These are phyloP conservation scores for Eudyptes chrysolophus DNA, from an alignment of 2,113 vertebrate species.

Conservation along the genomic window DNA sequence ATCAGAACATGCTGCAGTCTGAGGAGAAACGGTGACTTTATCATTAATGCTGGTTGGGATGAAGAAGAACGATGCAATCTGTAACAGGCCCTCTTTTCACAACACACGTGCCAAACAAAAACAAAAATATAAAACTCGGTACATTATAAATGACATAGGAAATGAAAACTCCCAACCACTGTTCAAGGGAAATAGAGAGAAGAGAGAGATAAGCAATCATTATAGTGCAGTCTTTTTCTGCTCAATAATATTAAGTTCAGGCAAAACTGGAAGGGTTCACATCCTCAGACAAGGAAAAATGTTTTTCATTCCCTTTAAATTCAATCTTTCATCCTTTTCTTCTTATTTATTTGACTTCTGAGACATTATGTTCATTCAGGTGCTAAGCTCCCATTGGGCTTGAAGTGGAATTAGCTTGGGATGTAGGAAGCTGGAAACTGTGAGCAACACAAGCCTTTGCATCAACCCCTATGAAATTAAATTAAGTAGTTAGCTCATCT, in stretches of 20 bases:
- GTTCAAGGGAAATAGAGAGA: slow-evolving; percentile 42
- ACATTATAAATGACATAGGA: slow-evolving; percentile 69
- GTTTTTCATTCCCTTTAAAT: slow-evolving; percentile 51
- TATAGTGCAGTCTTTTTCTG: slow-evolving; percentile 46
- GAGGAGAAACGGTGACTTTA: neutral
- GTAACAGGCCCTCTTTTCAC: neutral
- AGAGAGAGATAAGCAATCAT: slow-evolving; percentile 59
- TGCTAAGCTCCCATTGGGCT: slow-evolving; percentile 34
- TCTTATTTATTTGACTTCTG: slow-evolving; percentile 54
- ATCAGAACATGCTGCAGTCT: neutral
- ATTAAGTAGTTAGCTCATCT: slow-evolving; percentile 54
- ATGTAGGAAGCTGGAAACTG: slow-evolving; percentile 1
- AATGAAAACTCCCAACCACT: slow-evolving; percentile 52
- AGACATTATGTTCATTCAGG: slow-evolving; percentile 40
- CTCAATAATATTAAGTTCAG: slow-evolving; percentile 52
- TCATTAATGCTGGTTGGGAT: neutral
- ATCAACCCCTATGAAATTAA: slow-evolving; percentile 40
- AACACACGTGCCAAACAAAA: slow-evolving; percentile 14
- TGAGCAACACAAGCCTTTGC: neutral
- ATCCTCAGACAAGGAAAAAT: slow-evolving; percentile 60
- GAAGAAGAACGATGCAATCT: slow-evolving; percentile 10
- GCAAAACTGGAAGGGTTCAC: slow-evolving; percentile 35
- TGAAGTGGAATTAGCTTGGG: slow-evolving; percentile 52
- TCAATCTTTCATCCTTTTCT: slow-evolving; percentile 39
- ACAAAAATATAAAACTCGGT: slow-evolving; percentile 46